Evolutionary conservation across 2,113 vertebrate genomes (phyloP).

Genomic region (Thomomys bottae): DNA sequence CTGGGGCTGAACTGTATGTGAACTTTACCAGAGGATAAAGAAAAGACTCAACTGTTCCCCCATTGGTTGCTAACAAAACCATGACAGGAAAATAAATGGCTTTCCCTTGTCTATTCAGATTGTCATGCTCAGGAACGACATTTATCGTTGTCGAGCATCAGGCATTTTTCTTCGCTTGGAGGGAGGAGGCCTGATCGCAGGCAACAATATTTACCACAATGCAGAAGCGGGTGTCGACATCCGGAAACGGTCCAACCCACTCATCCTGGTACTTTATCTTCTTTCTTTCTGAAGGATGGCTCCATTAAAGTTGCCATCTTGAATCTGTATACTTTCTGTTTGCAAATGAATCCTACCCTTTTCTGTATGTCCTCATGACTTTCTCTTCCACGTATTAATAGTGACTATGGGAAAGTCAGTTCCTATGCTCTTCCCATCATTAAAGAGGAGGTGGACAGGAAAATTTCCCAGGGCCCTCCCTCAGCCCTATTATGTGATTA

Average conservation of each 20-base stretch:
- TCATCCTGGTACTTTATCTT: slow-evolving; percentile 88
- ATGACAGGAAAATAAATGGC: neutral
- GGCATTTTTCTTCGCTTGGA: slow-evolving; percentile 92
- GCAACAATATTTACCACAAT: slow-evolving; percentile 92
- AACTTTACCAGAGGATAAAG: neutral
- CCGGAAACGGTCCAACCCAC: slow-evolving; percentile 90
- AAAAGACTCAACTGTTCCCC: neutral
- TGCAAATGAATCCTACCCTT: neutral
- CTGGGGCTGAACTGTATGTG: fast-evolving
- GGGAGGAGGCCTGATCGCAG: slow-evolving; percentile 90
- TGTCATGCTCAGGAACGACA: slow-evolving; percentile 91
- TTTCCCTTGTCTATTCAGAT: slow-evolving; percentile 83
- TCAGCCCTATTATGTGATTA: neutral
- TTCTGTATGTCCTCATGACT: neutral
- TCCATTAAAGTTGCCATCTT: neutral
- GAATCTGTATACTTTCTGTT: neutral
- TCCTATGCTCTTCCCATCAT: neutral
- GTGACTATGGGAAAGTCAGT: neutral
- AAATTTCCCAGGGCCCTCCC: neutral
- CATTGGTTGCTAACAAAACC: neutral
- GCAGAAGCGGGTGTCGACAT: slow-evolving; percentile 92
- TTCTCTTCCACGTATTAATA: neutral
- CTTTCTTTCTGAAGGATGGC: neutral
- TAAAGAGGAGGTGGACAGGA: slow-evolving; percentile 7
- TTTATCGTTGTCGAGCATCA: slow-evolving; percentile 90